A percentile compares a stretch with the other conserved stretches of the same genome.
phyloP scores from a whole-genome alignment of 2,797 vertebrate species.

The Percopsis omiscomaycus region DNA sequence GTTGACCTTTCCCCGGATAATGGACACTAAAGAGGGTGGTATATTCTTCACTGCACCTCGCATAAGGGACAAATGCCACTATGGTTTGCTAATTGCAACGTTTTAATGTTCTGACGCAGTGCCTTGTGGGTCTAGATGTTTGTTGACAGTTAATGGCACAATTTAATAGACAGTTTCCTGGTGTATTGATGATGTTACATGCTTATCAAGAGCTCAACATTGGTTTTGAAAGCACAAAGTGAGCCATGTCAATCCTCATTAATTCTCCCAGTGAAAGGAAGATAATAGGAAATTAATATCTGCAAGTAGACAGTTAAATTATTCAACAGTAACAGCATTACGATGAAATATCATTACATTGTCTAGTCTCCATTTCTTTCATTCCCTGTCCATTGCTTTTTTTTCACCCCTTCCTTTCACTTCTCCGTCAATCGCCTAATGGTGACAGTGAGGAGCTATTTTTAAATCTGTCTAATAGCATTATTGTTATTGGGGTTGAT shows the following conservation, averaged over 20 bases:
- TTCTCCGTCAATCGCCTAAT: constrained; percentile 7
- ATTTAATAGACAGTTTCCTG: constrained; percentile 39
- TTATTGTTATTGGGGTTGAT: constrained; percentile 18
- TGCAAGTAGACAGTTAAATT: constrained; percentile 74
- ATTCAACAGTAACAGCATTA: constrained; percentile 78
- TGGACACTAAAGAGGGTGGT: constrained; percentile 41
- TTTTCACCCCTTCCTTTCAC: constrained; percentile 14
- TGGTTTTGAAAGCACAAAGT: constrained; percentile 68
- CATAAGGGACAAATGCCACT: constrained; percentile 24
- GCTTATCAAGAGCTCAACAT: constrained; percentile 69
- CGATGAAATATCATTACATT: constrained; percentile 70
- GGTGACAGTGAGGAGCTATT: constrained; percentile 19
- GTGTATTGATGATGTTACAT: constrained; percentile 13
- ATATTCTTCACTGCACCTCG: constrained; percentile 34
- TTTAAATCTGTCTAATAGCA: constrained; percentile 21
- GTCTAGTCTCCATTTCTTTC: constrained; percentile 28
- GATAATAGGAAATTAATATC: constrained; percentile 78
- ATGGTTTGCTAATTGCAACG: constrained; percentile 5
- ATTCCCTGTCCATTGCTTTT: constrained; percentile 27
- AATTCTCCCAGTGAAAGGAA: constrained; percentile 69
- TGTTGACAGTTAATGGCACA: constrained; percentile 39
- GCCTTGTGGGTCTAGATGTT: constrained; percentile 42
- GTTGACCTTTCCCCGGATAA: constrained; percentile 63
- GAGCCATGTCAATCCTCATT: constrained; percentile 73
- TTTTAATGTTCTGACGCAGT: constrained; percentile 3